Percentiles rank a stretch among this genome's conserved stretches.
phyloP scores from a whole-genome alignment of 2,113 vertebrate genomes.

The Noturus placidus region DNA sequence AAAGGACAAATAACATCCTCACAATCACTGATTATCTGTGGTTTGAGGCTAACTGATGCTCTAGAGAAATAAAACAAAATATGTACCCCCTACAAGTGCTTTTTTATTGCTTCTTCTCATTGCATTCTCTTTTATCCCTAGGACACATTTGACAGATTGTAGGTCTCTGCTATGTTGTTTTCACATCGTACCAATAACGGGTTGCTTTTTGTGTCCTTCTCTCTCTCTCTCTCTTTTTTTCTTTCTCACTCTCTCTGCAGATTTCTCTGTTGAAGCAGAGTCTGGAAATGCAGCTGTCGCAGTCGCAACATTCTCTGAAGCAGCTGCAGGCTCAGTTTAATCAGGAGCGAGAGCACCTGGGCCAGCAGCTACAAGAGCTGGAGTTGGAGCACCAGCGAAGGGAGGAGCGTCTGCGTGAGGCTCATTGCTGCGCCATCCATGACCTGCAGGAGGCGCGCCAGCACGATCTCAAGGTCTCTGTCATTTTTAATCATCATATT shows the following conservation, averaged over 20 bases:
- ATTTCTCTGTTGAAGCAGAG: conserved; percentile 97
- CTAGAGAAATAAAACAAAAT: background rate
- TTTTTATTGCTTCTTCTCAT: conserved; percentile 21
- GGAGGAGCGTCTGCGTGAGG: conserved; percentile 88
- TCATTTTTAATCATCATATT: background rate
- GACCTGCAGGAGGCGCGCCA: conserved; percentile 89
- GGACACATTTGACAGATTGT: background rate
- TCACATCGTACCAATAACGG: background rate
- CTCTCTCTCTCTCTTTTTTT: background rate
- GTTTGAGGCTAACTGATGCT: conserved; percentile 8
- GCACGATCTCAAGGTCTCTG: conserved; percentile 83
- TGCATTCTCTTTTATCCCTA: background rate
- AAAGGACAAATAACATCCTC: background rate
- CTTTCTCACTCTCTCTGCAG: conserved; percentile 67
- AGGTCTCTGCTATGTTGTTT: background rate
- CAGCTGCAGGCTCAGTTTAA: conserved; percentile 95
- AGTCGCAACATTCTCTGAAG: conserved; percentile 95
- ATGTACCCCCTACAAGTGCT: background rate
- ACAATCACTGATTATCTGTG: background rate
- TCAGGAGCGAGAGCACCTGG: conserved; percentile 91
- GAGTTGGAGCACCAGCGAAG: conserved; percentile 90
- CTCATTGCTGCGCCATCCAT: conserved; percentile 86
- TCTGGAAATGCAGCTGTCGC: conserved; percentile 96
- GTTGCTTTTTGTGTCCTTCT: background rate
- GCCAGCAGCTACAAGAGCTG: conserved; percentile 91